These are phyloP conservation scores for Artibeus jamaicensis DNA, from an alignment of 2,797 vertebrate species.

Conservation along the genomic window DNA sequence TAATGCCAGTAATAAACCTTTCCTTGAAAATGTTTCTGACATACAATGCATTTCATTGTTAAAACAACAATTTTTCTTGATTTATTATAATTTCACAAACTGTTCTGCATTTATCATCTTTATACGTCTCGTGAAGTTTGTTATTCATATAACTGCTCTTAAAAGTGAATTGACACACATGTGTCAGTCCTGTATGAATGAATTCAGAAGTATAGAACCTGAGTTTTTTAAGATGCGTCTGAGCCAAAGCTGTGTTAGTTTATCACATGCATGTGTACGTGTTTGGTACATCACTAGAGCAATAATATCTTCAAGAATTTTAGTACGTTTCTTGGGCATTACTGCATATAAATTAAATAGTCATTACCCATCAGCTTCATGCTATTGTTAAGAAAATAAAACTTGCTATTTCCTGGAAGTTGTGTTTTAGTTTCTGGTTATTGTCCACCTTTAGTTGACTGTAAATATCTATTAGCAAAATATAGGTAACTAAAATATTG, in stretches of 20 bases:
- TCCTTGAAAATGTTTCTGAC: slow-evolving; percentile 1
- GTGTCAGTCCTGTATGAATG: not conserved
- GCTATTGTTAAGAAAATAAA: slow-evolving; percentile 42
- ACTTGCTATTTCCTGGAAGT: slow-evolving; percentile 30
- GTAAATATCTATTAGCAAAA: not conserved
- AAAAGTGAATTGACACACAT: not conserved
- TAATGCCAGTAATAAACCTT: not conserved
- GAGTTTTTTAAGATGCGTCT: not conserved
- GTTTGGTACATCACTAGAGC: not conserved
- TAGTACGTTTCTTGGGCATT: slow-evolving; percentile 42
- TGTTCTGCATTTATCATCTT: not conserved
- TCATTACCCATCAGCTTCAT: not conserved
- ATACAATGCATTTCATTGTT: not conserved
- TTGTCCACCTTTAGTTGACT: not conserved
- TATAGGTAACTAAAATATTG: slow-evolving; percentile 37
- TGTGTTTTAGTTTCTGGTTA: slow-evolving; percentile 44
- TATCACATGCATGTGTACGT: not conserved
- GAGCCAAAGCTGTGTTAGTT: not conserved
- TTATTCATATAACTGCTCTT: not conserved
- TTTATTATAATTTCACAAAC: slow-evolving; percentile 23
- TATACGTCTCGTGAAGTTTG: not conserved
- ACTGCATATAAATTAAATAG: slow-evolving; percentile 23
- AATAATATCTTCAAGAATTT: slow-evolving; percentile 56
- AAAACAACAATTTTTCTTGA: not conserved
- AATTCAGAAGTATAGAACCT: not conserved